Conservation (phyloP, 2,888 invertebrate species). For the Lithophane socia region DNA sequence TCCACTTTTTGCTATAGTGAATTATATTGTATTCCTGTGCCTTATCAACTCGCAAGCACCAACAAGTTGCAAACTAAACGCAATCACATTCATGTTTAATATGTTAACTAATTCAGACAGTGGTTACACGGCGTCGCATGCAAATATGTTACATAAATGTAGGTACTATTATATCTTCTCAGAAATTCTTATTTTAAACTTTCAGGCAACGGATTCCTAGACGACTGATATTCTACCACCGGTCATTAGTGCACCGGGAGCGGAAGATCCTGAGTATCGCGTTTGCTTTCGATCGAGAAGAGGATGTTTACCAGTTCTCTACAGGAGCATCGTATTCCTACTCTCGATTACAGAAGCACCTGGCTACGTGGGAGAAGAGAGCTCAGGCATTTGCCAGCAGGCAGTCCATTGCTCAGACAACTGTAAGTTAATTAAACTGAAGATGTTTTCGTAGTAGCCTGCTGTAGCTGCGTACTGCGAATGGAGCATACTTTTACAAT, state of each 20-base stretch:
- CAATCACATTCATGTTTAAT: constrained; percentile 5
- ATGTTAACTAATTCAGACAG: constrained; percentile 33
- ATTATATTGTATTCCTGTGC: background rate
- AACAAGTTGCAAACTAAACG: constrained; percentile 18
- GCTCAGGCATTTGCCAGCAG: constrained; percentile 92
- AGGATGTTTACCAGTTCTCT: constrained; percentile 98
- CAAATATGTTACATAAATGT: background rate
- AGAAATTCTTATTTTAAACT: constrained; percentile 23
- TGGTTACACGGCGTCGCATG: background rate
- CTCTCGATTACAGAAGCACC: constrained; percentile 95
- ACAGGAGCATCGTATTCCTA: constrained; percentile 99
- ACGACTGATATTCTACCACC: constrained; percentile 97
- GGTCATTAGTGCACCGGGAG: constrained; percentile 96
- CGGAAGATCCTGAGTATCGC: constrained; percentile 98
- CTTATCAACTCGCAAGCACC: background rate
- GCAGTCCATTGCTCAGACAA: constrained; percentile 92
- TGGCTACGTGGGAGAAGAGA: constrained; percentile 93
- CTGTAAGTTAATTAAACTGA: constrained; percentile 86
- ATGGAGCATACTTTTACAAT: background rate
- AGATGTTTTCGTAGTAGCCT: background rate
- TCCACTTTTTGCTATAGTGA: background rate
- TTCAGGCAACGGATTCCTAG: constrained; percentile 94
- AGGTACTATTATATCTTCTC: background rate
- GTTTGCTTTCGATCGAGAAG: constrained; percentile 98
- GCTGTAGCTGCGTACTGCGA: background rate